Evolutionary conservation across 1,140 invertebrate genomes (phyloP), one percentile per base, ranked within the genome.

Genomic region (Procambarus clarkii): DNA sequence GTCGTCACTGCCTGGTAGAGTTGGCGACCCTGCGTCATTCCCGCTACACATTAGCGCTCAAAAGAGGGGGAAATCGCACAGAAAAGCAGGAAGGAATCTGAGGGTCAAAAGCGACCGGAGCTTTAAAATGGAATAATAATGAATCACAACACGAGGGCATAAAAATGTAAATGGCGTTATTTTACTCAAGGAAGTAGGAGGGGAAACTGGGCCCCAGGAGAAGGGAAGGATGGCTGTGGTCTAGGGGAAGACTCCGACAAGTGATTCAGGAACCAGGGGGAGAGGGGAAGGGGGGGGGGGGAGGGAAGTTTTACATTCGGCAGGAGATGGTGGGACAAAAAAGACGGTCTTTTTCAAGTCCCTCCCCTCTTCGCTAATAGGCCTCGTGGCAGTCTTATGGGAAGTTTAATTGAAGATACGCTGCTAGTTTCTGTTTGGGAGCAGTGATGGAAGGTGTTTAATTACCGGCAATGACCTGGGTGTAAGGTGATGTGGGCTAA

Each of bases 41-140:
- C 18, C 24, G 44, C 21, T 3, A 80, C 78, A 54, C 77, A 78
- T 78, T 78, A 78, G 77, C 60, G 60, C 2, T 64, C 60, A 64
- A 64, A 58, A 50, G 71, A 54, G 58, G 58, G n/a, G 85, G 85
- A 54, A 86, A 77, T 54, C 44, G 74, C n/a, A 24, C 45, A 58
- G 76, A 78, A 86, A 54, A 86, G 85, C 85, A 86, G 85, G 85
- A 86, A 86, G 85, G 85, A 86, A 78, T 86, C 54, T 44, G 85
- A 34, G 85, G 71, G 85, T 86, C 85, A 86, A 21, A 77, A 86
- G 45, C 71, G 71, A 86, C 46, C 85, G 85, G 85, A 78, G 85
- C 85, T 77, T 86, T 86, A 86, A 86, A 86, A 86, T 86, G 85
- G 85, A 86, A 86, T 86, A 86, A 86, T 86, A 86, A 86, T 86